A percentile compares a stretch with the other conserved stretches of the same genome.
Evolutionary conservation across 1,140 invertebrate genomes (phyloP).

Genomic region (Micrasema minimum): DNA sequence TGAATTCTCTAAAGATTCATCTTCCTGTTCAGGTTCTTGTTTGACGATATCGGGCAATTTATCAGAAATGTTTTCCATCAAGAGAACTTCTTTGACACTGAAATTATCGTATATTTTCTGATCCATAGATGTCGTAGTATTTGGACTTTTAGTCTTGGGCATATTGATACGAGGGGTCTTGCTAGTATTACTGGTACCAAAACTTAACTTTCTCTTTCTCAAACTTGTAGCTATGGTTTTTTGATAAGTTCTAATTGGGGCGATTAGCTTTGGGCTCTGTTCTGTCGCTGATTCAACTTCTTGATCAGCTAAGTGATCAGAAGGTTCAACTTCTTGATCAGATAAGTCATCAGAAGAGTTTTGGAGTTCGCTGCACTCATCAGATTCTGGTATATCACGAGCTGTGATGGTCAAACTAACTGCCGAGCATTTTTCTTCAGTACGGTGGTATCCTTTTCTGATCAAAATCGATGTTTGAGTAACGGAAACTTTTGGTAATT

Average conservation of each 20-base stretch:
- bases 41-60: not conserved
- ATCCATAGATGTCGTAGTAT: conserved; percentile 11
- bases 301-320: not conserved
- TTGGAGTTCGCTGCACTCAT: not conserved
- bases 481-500: too few relatives aligned
- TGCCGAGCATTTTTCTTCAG: not conserved
- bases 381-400: not conserved
- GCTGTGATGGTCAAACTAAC: not conserved
- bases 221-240: not conserved
- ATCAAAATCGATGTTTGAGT: not conserved
- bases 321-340: not conserved
- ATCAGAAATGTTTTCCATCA: conserved; percentile 14
- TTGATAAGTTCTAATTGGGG: conserved; percentile 28
- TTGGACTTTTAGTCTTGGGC: not conserved
- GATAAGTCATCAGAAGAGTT: not conserved
- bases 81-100: conserved; percentile 24
- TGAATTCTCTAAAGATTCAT: conserved; percentile 7
- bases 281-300: not conserved
- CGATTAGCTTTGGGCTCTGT: not conserved
- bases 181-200: not conserved
- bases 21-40: conserved; percentile 20
- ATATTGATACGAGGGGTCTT: conserved; percentile 21
- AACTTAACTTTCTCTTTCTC: conserved; percentile 20
- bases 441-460: not conserved
- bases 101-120: conserved; percentile 20